Base-by-base conservation (phyloP, 2,888 invertebrate species). In the Isotomurus palustris region DNA sequence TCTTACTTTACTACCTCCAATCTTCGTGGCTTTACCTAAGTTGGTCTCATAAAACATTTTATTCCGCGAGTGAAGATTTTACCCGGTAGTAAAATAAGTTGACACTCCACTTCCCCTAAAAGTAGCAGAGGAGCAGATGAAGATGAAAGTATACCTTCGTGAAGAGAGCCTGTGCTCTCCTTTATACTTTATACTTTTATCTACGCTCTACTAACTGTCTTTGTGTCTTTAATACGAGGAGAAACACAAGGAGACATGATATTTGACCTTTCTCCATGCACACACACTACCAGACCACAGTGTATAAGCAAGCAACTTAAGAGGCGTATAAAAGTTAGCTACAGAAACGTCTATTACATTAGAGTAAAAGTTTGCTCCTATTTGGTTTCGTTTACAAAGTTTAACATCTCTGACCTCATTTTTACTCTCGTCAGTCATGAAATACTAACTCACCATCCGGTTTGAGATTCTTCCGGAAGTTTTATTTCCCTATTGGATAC, bases 41-140 rank as follows among this genome's bases (percentile, higher is more conserved):
- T 38, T 50, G 40, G 38, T 40, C 38, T 38, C 38, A 50, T 50
- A 50, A 50, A 50, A 50, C 24, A 50, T 50, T 50, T 50, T 50
- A 50, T 50, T 21, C 27, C 50, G 40, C 21, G 17, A n/a, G 17
- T 24, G 38, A 40, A 19, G 38, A 22, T n/a, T 50, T 49, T 32
- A 38, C 35, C 21, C 35, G 29, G 19, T 29, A 32, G 21, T 50
- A 50, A 50, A 50, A 5, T 29, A 21, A 21, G 38, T 27, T 24
- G 27, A 50, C 50, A 50, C 3, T 25, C n/a, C n/a, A n/a, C n/a
- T n/a, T n/a, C n/a, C n/a, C n/a, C n/a, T n/a, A n/a, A n/a, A n/a
- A n/a, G n/a, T n/a, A n/a, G n/a, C n/a, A n/a, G n/a, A n/a, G n/a
- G n/a, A n/a, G n/a, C n/a, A n/a, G n/a, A n/a, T n/a, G n/a, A n/a